These are phyloP conservation scores for Labroides dimidiatus DNA, from an alignment of 2,797 vertebrate genomes.

Conservation along the genomic window DNA sequence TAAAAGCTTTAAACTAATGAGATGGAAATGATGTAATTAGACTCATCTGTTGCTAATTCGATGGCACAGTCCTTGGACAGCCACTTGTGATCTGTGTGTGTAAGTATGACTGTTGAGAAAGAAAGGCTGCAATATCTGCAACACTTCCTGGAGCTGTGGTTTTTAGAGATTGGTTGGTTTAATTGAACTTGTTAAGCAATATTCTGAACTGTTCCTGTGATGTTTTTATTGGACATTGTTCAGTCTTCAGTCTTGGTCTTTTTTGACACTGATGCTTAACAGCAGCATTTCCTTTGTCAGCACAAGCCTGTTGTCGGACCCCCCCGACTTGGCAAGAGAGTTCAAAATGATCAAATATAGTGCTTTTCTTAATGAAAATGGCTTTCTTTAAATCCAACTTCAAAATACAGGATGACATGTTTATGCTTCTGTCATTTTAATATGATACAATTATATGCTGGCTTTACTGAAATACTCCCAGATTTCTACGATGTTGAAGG, in stretches of 20 bases:
- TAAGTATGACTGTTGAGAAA: background rate
- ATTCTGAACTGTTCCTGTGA: conserved; percentile 6
- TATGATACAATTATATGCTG: conserved; percentile 43
- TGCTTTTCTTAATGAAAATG: conserved; percentile 11
- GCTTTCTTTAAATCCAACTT: conserved; percentile 30
- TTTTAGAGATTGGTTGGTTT: conserved; percentile 6
- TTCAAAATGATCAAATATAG: conserved; percentile 25
- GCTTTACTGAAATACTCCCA: conserved; percentile 45
- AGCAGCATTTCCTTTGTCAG: conserved; percentile 22
- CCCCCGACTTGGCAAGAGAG: conserved; percentile 21
- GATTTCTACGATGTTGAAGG: conserved; percentile 34
- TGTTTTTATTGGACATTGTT: conserved; percentile 3
- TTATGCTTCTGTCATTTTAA: conserved; percentile 49
- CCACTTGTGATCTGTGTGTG: conserved; percentile 19
- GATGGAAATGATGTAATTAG: conserved; percentile 73
- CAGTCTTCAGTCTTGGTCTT: background rate
- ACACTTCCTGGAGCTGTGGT: background rate
- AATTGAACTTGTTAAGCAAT: background rate
- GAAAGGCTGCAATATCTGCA: background rate
- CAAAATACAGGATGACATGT: conserved; percentile 34
- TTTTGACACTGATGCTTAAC: conserved; percentile 28
- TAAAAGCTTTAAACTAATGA: conserved; percentile 67
- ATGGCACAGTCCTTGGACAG: conserved; percentile 27
- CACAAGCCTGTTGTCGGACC: conserved; percentile 3
- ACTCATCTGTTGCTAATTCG: conserved; percentile 72